Base-by-base conservation (phyloP, 2,797 vertebrate species). In the Momotus momota region DNA sequence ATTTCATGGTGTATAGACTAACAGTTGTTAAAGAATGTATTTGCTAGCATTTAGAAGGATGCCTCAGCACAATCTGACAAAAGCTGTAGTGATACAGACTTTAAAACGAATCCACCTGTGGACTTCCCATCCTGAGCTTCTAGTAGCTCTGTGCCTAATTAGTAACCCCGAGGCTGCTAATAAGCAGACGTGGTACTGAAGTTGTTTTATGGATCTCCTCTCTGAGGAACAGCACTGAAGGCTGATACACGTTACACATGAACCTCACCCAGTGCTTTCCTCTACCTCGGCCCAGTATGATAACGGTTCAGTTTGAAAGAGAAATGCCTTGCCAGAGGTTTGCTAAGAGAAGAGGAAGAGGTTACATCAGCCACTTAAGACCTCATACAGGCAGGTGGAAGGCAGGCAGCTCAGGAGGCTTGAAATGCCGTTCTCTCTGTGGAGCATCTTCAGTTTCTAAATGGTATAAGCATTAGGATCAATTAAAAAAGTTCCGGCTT, bases 211-310 rank as follows among this genome's bases (percentile, higher is more conserved):
- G 19, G 43, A 10, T 3, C 20, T 52, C 6, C 23, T 49, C 19
- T n/a, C 41, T 52, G 49, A 74, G 52, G 65, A 70, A 0, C 29
- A 65, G 61, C 57, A 10, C 41, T 1, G 2, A 22, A 6, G 45
- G 9, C 49, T 77, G n/a, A 48, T 38, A 0, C 0, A 0, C 7
- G 33, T 33, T 35, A 23, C 19, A 5, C 4, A 0, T 2, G 17
- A 80, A 38, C 46, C 33, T 93, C 11, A 26, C 31, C 35, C 22
- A 29, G 35, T 17, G 54, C 31, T 67, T 31, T 6, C 55, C 10
- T 17, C 26, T 18, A 5, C 14, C 17, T 6, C 25, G 8, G 4
- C n/a, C 6, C 10, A 3, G 45, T 5, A 7, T 9, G n/a, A 7
- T 22, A 27, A 6, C 38, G 60, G 40, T 62, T 15, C 52, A 6